phyloP scores from a whole-genome alignment of 2,888 invertebrate species.

The Drosophila anceps region DNA sequence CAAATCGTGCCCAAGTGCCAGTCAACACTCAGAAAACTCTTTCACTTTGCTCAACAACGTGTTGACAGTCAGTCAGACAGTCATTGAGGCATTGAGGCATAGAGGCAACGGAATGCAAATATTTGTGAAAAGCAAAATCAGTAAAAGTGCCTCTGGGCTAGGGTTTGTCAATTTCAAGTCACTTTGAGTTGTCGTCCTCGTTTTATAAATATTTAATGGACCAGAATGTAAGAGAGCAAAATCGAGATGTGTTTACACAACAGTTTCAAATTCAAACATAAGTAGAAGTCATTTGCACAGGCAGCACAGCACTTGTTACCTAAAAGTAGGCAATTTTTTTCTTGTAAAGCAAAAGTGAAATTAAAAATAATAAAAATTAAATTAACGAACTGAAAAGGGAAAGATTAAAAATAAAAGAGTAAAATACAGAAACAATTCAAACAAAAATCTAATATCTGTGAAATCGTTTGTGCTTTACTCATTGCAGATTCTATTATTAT shows the following conservation, averaged over 20 bases:
- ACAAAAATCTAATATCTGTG: not conserved
- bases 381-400: not conserved
- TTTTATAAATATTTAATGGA: constrained; percentile 78
- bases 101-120: constrained; percentile 68
- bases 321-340: not conserved
- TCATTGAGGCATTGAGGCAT: constrained; percentile 18
- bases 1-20: constrained; percentile 77
- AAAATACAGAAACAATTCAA: not conserved
- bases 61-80: constrained; percentile 32
- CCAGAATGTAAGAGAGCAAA: constrained; percentile 61
- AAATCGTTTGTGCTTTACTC: not conserved
- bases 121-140: constrained; percentile 70
- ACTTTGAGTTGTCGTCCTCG: constrained; percentile 72
- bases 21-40: constrained; percentile 57
- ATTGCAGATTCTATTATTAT: not conserved
- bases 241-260: constrained; percentile 44
- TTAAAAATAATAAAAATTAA: not conserved
- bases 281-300: constrained; percentile 15
- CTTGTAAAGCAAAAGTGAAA: not conserved
- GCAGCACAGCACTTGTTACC: not conserved
- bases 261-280: constrained; percentile 39
- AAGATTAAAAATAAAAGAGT: not conserved
- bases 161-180: constrained; percentile 61
- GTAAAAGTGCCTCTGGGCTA: constrained; percentile 60
- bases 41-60: constrained; percentile 45